Conservation (phyloP, 1,140 invertebrate genomes). For the Atta cephalotes region DNA sequence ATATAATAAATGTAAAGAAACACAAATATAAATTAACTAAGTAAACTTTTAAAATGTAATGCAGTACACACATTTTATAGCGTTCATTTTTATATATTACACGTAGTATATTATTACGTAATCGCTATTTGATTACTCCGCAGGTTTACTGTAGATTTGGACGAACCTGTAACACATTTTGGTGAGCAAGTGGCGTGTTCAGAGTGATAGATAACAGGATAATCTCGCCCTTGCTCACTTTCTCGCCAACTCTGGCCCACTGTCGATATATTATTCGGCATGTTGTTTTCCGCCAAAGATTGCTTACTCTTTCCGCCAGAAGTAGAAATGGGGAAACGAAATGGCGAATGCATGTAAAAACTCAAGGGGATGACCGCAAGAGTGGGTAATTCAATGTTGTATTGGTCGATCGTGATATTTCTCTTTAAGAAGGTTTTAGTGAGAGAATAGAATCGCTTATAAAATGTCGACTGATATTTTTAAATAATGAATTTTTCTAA, state of each 20-base stretch:
- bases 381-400: conserved; percentile 70
- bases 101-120: not conserved
- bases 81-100: not conserved
- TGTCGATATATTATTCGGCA: conserved; percentile 75
- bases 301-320: conserved; percentile 64
- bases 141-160: conserved; percentile 14
- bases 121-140: not conserved
- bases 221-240: conserved; percentile 50
- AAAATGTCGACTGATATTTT: not conserved
- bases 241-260: conserved; percentile 60
- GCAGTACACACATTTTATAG: not conserved
- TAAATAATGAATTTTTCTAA: not conserved
- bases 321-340: conserved; percentile 40
- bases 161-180: conserved; percentile 38
- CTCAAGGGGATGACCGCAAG: conserved; percentile 15
- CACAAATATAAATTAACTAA: not conserved
- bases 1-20: not conserved
- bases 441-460: not conserved
- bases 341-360: conserved; percentile 58
- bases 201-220: conserved; percentile 69
- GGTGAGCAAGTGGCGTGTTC: not conserved
- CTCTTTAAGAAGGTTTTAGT: not conserved
- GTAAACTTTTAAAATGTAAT: not conserved
- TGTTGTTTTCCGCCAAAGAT: conserved; percentile 76
- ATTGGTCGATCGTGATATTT: conserved; percentile 11